These are phyloP conservation scores for Lagenorhynchus albirostris DNA, from an alignment of 2,113 vertebrate species.

Conservation along the genomic window DNA sequence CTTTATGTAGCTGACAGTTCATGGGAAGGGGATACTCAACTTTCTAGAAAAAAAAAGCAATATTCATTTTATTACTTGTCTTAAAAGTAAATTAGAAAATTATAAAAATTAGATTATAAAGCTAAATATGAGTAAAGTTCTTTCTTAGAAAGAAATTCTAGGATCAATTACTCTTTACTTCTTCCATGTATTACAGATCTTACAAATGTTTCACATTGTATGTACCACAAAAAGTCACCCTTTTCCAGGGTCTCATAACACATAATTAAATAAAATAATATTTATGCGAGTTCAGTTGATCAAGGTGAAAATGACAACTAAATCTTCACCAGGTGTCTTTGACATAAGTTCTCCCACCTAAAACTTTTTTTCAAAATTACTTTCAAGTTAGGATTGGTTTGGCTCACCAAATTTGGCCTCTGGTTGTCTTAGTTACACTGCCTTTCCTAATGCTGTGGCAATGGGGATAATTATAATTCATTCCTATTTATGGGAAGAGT, in stretches of 20 bases:
- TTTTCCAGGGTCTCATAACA: not conserved
- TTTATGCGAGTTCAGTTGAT: not conserved
- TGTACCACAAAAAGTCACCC: not conserved
- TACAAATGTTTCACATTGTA: not conserved
- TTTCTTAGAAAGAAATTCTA: not conserved
- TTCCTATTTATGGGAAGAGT: not conserved
- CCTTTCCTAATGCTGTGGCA: not conserved
- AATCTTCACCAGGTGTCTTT: not conserved
- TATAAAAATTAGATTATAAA: not conserved
- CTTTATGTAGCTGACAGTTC: not conserved
- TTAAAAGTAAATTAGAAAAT: not conserved
- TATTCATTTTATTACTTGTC: not conserved
- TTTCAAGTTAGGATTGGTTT: not conserved
- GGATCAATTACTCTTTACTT: not conserved
- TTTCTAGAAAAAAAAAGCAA: not conserved
- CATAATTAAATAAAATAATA: not conserved
- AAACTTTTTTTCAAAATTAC: not conserved
- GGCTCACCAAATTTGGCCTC: not conserved
- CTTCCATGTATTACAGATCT: not conserved
- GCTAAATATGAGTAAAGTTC: not conserved
- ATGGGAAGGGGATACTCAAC: not conserved
- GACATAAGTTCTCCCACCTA: not conserved
- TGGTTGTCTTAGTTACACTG: not conserved
- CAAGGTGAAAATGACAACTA: not conserved
- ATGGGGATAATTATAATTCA: not conserved